Base-by-base conservation (phyloP, 1,140 invertebrate species). In the Zeugodacus cucurbitae region DNA sequence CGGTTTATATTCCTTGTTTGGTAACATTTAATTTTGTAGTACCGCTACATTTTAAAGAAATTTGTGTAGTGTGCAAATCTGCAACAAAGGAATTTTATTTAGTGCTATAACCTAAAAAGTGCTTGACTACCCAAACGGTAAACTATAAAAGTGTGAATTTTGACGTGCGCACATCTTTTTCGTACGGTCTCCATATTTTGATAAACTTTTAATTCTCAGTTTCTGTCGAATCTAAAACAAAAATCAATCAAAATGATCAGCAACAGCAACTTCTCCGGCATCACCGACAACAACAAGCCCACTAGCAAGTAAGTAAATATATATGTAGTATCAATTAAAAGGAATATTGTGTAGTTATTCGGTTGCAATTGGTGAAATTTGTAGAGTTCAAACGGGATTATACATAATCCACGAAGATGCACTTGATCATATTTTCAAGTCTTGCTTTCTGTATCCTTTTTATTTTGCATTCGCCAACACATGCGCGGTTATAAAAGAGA, bases 291-390 rank as follows among this genome's bases (percentile, higher is more conserved):
- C 67, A 92, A 90, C 89, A 91, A 93, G 88, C 82, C 92, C 34
- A 90, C 89, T 89, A 91, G 89, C 92, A 93, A 93, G 92, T 93
- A 91, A 92, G 92, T 92, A 67, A 14, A 58, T 57, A 29, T 14
- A 59, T n/a, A 7, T 58, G 57, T 22, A 44, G 41, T 1, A 44
- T 44, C 7, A 8, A 44, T 44, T 44, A 44, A 44, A 44, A 44
- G 41, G 41, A 4, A 8, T 44, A 10, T 10, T 4, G 48, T 54
- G 48, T 17, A 54, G 48, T 14, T 14, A 54, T 54, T 17, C 5
- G 17, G 48, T 14, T 17, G 48, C 14, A 0, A 17, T 54, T 54
- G 14, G 48, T 54, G 48, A 54, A 54, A 54, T 17, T 54, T 54
- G 14, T 54, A 17, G 14, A 54, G 48, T 54, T 54, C 17, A 17